Conservation (phyloP, 2,113 vertebrate species). For the Paracanthobrama guichenoti region DNA sequence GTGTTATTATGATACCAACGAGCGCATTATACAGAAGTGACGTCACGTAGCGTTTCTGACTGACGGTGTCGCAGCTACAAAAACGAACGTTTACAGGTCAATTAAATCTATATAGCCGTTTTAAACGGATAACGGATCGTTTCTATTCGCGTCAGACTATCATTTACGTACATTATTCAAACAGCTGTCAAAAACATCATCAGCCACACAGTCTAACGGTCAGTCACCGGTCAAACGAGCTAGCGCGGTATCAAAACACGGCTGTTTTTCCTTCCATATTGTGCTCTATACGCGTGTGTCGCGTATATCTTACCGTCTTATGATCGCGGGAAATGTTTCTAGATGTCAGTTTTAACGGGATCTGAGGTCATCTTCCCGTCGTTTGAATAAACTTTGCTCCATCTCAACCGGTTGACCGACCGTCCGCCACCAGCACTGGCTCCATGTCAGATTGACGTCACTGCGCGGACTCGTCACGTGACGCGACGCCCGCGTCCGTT, state of each 20-base stretch:
- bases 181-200: slow-evolving; percentile 1
- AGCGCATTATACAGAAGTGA: not conserved
- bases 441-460: slow-evolving; percentile 26
- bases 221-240: slow-evolving; percentile 21
- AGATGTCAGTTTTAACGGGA: not conserved
- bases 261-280: not conserved
- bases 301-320: slow-evolving; percentile 39
- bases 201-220: not conserved
- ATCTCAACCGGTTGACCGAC: slow-evolving; percentile 37
- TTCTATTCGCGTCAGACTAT: not conserved
- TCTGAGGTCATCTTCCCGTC: not conserved
- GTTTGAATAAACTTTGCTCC: slow-evolving; percentile 35
- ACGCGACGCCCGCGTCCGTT: not conserved
- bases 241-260: slow-evolving; percentile 17
- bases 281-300: not conserved
- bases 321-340: not conserved
- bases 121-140: not conserved
- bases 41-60: not conserved
- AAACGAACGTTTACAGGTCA: not conserved
- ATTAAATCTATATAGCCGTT: not conserved
- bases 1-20: not conserved
- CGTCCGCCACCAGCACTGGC: not conserved
- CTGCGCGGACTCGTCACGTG: not conserved
- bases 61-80: slow-evolving; percentile 8
- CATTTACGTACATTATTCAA: not conserved